phyloP scores from a whole-genome alignment of 2,888 invertebrate genomes.

The Tachina lurida region DNA sequence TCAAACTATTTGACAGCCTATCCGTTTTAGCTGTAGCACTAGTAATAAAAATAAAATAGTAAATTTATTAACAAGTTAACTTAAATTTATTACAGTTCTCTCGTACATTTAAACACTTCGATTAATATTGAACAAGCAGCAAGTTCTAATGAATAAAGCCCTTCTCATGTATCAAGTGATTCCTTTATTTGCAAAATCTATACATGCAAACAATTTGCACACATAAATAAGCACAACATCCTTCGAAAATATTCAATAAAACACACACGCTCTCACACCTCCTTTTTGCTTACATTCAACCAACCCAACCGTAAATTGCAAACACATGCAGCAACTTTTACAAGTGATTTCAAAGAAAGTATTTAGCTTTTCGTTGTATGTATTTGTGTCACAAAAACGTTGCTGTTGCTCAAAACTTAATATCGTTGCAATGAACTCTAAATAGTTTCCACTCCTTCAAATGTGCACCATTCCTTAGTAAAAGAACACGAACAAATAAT shows the following conservation, averaged over 20 bases:
- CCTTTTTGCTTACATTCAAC: background rate
- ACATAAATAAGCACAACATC: conserved; percentile 42
- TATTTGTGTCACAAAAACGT: conserved; percentile 23
- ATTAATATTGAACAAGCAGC: conserved; percentile 7
- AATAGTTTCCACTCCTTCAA: conserved; percentile 49
- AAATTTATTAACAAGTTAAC: background rate
- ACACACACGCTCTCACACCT: background rate
- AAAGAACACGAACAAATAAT: conserved; percentile 22
- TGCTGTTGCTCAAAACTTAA: conserved; percentile 50
- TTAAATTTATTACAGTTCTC: background rate
- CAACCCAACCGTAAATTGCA: conserved; percentile 7
- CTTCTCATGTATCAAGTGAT: conserved; percentile 20
- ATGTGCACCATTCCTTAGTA: background rate
- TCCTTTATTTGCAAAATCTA: conserved; percentile 23
- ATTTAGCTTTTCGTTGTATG: background rate
- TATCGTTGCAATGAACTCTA: conserved; percentile 65
- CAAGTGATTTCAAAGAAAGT: background rate
- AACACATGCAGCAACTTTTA: conserved; percentile 25
- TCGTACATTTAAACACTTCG: background rate
- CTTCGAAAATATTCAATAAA: conserved; percentile 49
- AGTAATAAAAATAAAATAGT: too few species aligned
- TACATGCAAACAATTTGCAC: conserved; percentile 30
- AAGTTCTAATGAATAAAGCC: conserved; percentile 28
- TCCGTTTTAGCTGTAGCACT: too few species aligned
- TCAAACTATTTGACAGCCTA: too few species aligned